A percentile compares a stretch with the other conserved stretches of the same genome.
Evolutionary conservation across 2,113 vertebrate species (phyloP).

Genomic region (Myiagra hebetior): DNA sequence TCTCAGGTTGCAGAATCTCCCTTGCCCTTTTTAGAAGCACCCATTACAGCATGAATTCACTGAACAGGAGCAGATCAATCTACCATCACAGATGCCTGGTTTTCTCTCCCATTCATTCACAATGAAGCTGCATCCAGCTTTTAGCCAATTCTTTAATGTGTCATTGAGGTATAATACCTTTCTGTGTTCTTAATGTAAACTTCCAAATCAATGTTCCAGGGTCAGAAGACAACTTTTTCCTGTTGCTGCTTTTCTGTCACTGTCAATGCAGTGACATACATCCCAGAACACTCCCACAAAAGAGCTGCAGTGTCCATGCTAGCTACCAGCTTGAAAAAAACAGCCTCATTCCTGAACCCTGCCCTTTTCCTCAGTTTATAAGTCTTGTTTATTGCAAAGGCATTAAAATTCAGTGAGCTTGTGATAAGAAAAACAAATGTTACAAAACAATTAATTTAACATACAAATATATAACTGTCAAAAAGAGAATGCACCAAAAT

Average conservation of each 20-base stretch:
- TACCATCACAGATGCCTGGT: background rate
- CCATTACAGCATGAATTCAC: background rate
- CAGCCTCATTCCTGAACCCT: background rate
- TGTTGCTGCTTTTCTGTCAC: background rate
- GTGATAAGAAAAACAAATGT: background rate
- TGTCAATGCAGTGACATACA: background rate
- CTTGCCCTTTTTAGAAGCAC: background rate
- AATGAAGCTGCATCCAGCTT: background rate
- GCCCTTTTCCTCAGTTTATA: background rate
- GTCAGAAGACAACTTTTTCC: background rate
- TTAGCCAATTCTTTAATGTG: background rate
- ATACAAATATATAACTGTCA: background rate
- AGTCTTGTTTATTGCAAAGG: background rate
- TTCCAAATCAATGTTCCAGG: background rate
- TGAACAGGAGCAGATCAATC: background rate
- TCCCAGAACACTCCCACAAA: background rate
- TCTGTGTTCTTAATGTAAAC: background rate
- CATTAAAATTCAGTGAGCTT: background rate
- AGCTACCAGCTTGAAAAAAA: background rate
- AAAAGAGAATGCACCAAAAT: background rate
- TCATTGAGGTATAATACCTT: background rate
- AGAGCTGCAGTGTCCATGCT: background rate
- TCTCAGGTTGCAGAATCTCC: background rate
- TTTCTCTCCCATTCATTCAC: background rate
- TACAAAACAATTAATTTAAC: background rate